Percentiles rank a stretch among this genome's conserved stretches.
Conservation (phyloP, 2,113 vertebrate species). For the Herpetotheres cachinnans region DNA sequence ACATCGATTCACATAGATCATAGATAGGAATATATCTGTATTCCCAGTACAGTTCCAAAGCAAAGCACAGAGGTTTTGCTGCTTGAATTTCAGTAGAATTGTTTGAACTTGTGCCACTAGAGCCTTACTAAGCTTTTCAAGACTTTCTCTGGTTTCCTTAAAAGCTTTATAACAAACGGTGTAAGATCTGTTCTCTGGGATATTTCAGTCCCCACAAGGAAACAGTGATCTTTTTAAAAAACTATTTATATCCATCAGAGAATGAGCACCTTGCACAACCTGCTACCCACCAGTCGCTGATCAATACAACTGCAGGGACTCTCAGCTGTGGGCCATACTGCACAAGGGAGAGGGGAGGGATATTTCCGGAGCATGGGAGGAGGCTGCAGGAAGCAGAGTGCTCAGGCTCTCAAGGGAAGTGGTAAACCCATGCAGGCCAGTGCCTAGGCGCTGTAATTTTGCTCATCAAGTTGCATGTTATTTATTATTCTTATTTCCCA, state of each 20-base stretch:
- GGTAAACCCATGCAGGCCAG: neutral
- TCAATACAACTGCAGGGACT: neutral
- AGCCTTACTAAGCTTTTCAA: neutral
- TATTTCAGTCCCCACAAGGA: neutral
- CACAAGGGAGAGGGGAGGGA: fast-evolving
- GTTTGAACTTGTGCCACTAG: neutral
- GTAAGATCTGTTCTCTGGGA: neutral
- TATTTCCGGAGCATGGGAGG: neutral
- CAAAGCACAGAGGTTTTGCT: neutral
- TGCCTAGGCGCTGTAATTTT: neutral
- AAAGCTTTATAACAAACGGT: neutral
- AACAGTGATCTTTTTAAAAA: neutral
- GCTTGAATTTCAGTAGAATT: neutral
- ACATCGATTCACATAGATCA: neutral
- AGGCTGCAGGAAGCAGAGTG: neutral
- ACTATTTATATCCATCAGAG: neutral
- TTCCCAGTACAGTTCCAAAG: neutral
- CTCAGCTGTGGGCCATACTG: neutral
- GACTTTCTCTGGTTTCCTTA: neutral
- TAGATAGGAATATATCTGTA: neutral
- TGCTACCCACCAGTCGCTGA: neutral
- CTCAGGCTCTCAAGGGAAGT: neutral
- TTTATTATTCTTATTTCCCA: neutral
- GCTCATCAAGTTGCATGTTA: neutral
- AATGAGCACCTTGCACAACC: neutral